A percentile compares a stretch with the other conserved stretches of the same genome.
These are phyloP conservation scores for Fragum sueziense DNA, from an alignment of 2,888 invertebrate species.

Conservation along the genomic window DNA sequence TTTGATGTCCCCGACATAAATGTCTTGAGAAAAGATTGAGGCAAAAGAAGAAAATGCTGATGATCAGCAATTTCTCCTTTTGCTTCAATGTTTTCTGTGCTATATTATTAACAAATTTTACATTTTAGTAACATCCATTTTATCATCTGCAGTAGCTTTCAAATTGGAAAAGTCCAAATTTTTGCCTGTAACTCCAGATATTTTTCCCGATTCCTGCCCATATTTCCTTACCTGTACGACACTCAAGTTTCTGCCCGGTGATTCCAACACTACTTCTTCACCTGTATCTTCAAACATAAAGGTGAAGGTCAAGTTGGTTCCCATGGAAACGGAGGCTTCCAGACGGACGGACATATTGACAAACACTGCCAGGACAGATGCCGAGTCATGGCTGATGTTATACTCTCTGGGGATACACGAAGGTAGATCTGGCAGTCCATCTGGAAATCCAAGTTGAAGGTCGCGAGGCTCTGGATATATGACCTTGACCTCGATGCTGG, in stretches of 20 bases:
- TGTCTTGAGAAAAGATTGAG: too few species aligned
- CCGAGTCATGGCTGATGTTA: conserved; percentile 27
- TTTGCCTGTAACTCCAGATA: too few species aligned
- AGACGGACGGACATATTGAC: conserved; percentile 58
- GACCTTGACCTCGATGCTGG: conserved; percentile 59
- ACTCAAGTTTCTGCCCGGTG: conserved; percentile 10
- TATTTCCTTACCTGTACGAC: conserved; percentile 24
- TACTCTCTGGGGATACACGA: conserved; percentile 65
- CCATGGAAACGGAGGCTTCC: conserved; percentile 68
- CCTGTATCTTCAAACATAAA: conserved; percentile 51
- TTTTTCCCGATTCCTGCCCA: too few species aligned
- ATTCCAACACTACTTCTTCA: conserved; percentile 28
- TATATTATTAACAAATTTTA: too few species aligned
- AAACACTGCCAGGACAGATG: conserved; percentile 65
- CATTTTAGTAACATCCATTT: too few species aligned
- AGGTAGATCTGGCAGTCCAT: conserved; percentile 53
- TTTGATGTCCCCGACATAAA: too few species aligned
- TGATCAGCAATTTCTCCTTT: too few species aligned
- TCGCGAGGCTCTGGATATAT: conserved; percentile 64
- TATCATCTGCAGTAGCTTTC: too few species aligned
- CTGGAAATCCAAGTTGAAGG: conserved; percentile 62
- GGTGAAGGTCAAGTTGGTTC: conserved; percentile 69
- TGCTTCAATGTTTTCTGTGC: too few species aligned
- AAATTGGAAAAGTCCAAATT: too few species aligned
- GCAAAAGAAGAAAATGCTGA: too few species aligned